A percentile compares a stretch with the other conserved stretches of the same genome.
These are phyloP conservation scores for Vollenhovia emeryi DNA, from an alignment of 1,140 invertebrate species.

Conservation along the genomic window DNA sequence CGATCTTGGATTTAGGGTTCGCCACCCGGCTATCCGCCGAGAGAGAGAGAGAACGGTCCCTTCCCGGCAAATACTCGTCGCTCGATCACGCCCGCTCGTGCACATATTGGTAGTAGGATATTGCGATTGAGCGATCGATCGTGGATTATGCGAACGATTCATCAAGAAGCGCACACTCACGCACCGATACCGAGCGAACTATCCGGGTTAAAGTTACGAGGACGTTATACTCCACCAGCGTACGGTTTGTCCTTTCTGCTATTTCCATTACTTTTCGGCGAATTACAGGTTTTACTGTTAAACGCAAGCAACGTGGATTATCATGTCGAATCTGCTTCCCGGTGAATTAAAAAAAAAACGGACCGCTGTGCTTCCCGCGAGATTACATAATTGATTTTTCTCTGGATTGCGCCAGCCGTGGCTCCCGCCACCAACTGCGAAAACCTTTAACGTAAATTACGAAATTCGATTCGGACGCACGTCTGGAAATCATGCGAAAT, in stretches of 20 bases:
- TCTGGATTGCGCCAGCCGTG: conserved; percentile 26
- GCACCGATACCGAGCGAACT: not conserved
- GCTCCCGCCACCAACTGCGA: conserved; percentile 2
- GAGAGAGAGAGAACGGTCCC: conserved; percentile 43
- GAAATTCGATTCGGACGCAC: not conserved
- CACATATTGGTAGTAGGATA: conserved; percentile 63
- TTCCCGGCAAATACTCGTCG: conserved; percentile 63
- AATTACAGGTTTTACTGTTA: conserved; percentile 32
- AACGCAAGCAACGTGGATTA: conserved; percentile 28
- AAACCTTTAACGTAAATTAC: conserved; percentile 42
- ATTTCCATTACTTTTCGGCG: conserved; percentile 32
- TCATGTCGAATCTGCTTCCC: conserved; percentile 33
- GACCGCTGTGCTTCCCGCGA: conserved; percentile 19
- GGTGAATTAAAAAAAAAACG: conserved; percentile 8
- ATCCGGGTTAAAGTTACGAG: conserved; percentile 31
- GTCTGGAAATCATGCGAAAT: not conserved
- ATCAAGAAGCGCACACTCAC: conserved; percentile 53
- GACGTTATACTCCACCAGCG: not conserved
- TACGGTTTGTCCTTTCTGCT: not conserved
- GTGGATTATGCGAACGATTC: conserved; percentile 65
- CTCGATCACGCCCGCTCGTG: conserved; percentile 57
- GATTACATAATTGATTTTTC: conserved; percentile 57
- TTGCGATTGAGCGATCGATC: conserved; percentile 69
- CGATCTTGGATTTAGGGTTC: conserved; percentile 71
- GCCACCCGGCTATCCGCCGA: conserved; percentile 17